These are phyloP conservation scores for Channa argus DNA, from an alignment of 2,113 vertebrate genomes.

Conservation along the genomic window DNA sequence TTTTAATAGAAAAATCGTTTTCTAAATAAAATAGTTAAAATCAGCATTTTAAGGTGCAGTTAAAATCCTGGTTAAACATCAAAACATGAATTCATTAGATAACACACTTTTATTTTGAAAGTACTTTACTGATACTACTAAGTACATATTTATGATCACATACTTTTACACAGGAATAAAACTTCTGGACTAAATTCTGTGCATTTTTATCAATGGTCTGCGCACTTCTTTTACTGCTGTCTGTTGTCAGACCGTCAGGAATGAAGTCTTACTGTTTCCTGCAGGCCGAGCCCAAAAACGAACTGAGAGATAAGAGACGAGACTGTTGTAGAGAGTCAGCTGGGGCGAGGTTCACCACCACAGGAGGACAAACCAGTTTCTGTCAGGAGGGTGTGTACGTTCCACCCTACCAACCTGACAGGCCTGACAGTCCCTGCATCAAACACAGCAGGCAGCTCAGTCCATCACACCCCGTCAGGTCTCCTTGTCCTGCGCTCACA, in stretches of 20 bases:
- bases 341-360: slow-evolving; percentile 60
- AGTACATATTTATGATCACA: too few species aligned
- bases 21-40: too few species aligned
- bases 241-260: neutral
- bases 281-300: slow-evolving; percentile 41
- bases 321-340: slow-evolving; percentile 17
- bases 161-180: too few species aligned
- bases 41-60: too few species aligned
- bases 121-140: too few species aligned
- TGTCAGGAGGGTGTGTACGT: slow-evolving; percentile 62
- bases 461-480: slow-evolving; percentile 35
- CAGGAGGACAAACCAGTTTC: slow-evolving; percentile 79
- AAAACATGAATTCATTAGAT: too few species aligned
- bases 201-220: too few species aligned
- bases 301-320: slow-evolving; percentile 13
- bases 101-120: too few species aligned
- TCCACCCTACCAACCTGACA: slow-evolving; percentile 40
- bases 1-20: too few species aligned
- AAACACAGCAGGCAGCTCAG: slow-evolving; percentile 9
- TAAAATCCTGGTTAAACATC: too few species aligned
- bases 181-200: too few species aligned
- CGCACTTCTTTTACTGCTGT: too few species aligned
- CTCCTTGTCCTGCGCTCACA: slow-evolving; percentile 29
- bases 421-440: slow-evolving; percentile 39
- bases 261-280: slow-evolving; percentile 6